Evolutionary conservation across 1,140 invertebrate genomes (phyloP), one percentile per base, ranked within the genome.

Genomic region (Helicorthomorpha holstii): DNA sequence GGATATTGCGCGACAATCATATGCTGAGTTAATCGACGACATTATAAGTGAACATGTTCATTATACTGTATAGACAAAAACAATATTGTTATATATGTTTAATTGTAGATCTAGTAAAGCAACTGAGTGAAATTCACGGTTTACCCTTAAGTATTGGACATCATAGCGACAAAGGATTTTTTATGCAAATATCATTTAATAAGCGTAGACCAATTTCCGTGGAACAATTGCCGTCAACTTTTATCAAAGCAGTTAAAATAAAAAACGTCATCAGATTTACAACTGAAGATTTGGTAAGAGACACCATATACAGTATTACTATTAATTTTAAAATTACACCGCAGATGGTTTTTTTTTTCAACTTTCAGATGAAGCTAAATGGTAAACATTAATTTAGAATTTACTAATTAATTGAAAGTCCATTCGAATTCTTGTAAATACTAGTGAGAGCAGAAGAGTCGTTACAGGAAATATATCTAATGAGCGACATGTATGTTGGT

Each of bases 11-110:
- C 67, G 85, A 57, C 75, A 78, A 63, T 77, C 77, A 0, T 88
- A 87, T 63, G 79, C 78, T 22, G 82, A 88, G 64, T 66, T 83
- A 1, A 75, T 87, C 42, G 77, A 82, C 44, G 82, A 89, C 57
- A 81, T 90, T 66, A 73, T 76, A 62, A 73, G 79, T 81, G 63
- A 66, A 50, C 55, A 48, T 12, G 10, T 19, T 19, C 10, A 12
- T 29, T 10, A 7, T 50, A 14, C 29, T 14, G 49, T 50, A 47
- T 50, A 56, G 54, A 49, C 44, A 49, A 26, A 49, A 27, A 41
- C 16, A 44, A 25, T 56, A 49, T 57, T 22, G 27, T 27, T 55
- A 47, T 51, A n/a, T 57, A 43, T 41, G 54, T 26, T 4, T 27
- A 1, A 26, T 58, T 54, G 22, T 23, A 60, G 56, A 56, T n/a